phyloP scores from a whole-genome alignment of 2,113 vertebrate genomes.

The Catharus minimus region DNA sequence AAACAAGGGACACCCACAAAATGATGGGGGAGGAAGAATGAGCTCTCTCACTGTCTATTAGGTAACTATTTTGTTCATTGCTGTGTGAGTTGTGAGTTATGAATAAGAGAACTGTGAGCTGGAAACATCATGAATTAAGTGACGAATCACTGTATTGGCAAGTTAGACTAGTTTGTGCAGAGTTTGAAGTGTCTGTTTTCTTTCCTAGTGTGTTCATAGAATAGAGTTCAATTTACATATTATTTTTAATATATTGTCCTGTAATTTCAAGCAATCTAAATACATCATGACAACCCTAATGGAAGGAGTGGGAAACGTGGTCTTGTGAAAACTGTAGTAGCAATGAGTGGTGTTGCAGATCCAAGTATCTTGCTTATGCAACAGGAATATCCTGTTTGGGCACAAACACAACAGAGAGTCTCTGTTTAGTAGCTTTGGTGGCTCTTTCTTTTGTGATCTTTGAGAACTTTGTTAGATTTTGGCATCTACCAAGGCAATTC shows the following conservation, averaged over 20 bases:
- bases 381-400: background rate
- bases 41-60: background rate
- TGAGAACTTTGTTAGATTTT: background rate
- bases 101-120: background rate
- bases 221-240: background rate
- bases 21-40: background rate
- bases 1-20: background rate
- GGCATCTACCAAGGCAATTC: background rate
- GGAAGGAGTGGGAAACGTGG: background rate
- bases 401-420: background rate
- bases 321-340: background rate
- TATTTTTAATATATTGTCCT: background rate
- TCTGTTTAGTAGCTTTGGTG: background rate
- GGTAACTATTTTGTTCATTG: background rate
- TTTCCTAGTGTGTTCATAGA: background rate
- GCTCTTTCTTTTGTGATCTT: background rate
- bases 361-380: background rate
- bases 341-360: background rate
- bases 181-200: background rate
- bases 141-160: background rate
- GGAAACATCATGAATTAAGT: background rate
- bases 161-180: background rate
- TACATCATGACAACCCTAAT: background rate
- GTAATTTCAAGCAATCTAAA: background rate
- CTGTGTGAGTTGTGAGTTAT: background rate